Conservation (phyloP, 2,888 invertebrate species). For the Cotesia congregata region DNA sequence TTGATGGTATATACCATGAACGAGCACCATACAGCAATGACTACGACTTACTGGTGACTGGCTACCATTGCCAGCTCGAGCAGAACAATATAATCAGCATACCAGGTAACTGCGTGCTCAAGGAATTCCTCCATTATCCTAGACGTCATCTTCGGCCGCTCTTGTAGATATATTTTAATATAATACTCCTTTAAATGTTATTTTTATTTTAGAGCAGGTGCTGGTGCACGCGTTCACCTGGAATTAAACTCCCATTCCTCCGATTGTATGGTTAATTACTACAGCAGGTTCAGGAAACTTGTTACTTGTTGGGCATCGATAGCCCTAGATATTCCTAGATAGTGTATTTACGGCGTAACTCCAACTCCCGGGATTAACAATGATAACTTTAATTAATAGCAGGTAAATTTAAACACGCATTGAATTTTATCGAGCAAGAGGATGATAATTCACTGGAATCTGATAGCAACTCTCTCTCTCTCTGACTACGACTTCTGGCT, state of each 20-base stretch:
- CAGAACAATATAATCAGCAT: conserved; percentile 29
- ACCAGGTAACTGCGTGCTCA: background rate
- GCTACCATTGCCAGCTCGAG: conserved; percentile 18
- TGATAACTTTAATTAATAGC: background rate
- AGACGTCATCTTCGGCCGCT: background rate
- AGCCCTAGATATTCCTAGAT: background rate
- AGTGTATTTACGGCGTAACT: background rate
- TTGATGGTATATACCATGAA: too few relatives aligned
- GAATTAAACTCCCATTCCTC: background rate
- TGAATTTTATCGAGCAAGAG: background rate
- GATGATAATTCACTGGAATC: background rate
- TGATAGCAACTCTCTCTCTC: background rate
- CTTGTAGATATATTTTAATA: too few relatives aligned
- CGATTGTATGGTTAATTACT: background rate
- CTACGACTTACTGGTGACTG: background rate
- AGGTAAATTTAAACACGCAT: background rate
- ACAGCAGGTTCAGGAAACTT: background rate
- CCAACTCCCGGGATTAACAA: background rate
- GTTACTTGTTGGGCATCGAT: background rate
- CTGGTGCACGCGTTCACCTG: background rate
- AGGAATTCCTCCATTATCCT: background rate
- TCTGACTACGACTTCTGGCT: too few relatives aligned
- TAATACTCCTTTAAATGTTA: background rate
- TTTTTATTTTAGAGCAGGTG: background rate
- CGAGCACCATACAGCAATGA: too few relatives aligned